Evolutionary conservation across 1,140 invertebrate genomes (phyloP).

Genomic region (Nylanderia fulva): DNA sequence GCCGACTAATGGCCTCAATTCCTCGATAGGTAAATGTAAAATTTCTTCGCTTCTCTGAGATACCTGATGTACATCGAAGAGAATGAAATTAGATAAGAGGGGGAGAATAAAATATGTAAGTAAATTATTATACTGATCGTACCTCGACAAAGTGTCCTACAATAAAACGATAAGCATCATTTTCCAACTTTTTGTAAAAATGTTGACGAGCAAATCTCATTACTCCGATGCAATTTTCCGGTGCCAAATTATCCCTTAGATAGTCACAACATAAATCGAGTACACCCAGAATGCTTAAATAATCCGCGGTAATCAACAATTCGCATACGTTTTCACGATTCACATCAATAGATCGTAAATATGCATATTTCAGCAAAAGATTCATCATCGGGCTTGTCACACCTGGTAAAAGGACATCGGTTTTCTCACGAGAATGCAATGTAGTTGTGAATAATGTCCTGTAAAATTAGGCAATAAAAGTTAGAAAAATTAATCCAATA

Average conservation of each 20-base stretch:
- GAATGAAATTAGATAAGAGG: background rate
- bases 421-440: conserved; percentile 89
- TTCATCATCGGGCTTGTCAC: conserved; percentile 92
- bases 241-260: conserved; percentile 88
- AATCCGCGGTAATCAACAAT: conserved; percentile 91
- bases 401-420: conserved; percentile 90
- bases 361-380: conserved; percentile 93
- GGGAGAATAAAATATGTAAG: background rate
- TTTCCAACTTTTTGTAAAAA: conserved; percentile 90
- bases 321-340: conserved; percentile 92
- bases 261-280: conserved; percentile 92
- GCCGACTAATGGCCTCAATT: conserved; percentile 90
- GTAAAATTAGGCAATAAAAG: conserved; percentile 19
- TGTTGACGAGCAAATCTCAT: conserved; percentile 92
- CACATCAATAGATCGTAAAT: conserved; percentile 90
- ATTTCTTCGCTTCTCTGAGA: conserved; percentile 90
- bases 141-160: conserved; percentile 91
- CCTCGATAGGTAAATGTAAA: conserved; percentile 89
- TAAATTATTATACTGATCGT: background rate
- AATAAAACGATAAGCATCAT: conserved; percentile 89
- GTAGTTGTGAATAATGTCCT: conserved; percentile 95
- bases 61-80: conserved; percentile 69
- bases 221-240: conserved; percentile 93
- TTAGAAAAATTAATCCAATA: background rate
- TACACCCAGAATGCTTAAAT: conserved; percentile 92